Percentiles rank a stretch among this genome's conserved stretches.
Evolutionary conservation across 2,113 vertebrate genomes (phyloP).

Genomic region (Strix uralensis): DNA sequence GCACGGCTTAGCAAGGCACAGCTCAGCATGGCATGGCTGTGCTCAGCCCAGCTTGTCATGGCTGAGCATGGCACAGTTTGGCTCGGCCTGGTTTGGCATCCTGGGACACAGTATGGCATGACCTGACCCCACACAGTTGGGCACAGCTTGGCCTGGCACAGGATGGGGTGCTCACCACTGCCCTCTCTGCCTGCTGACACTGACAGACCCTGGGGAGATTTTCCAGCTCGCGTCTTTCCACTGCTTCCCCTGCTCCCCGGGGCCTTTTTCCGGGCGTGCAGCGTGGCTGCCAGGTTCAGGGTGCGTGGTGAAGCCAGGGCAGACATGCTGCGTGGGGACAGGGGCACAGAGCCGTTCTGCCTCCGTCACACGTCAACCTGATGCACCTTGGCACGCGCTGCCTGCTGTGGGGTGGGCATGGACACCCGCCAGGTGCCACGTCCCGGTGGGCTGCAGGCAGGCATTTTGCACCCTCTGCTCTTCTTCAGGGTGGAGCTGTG

Average conservation of each 20-base stretch:
- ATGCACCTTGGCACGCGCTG: fast-evolving
- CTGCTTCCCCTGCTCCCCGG: background rate
- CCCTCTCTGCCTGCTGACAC: background rate
- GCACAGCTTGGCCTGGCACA: background rate
- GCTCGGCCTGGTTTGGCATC: background rate
- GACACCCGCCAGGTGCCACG: fast-evolving
- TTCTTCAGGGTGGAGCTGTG: background rate
- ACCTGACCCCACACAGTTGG: fast-evolving
- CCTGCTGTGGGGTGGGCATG: background rate
- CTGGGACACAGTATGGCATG: background rate
- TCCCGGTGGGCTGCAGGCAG: background rate
- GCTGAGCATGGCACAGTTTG: background rate
- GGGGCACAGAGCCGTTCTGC: fast-evolving
- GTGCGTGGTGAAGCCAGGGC: fast-evolving
- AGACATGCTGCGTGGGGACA: background rate
- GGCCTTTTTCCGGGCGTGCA: background rate
- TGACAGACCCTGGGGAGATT: conserved; percentile 5
- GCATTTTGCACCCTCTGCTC: background rate
- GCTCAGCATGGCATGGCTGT: background rate
- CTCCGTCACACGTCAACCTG: background rate
- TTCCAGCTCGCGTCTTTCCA: background rate
- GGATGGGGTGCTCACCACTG: background rate
- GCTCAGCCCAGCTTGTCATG: background rate
- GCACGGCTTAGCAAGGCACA: background rate
- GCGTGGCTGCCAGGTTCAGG: background rate